These are phyloP conservation scores for Chelon auratus DNA, from an alignment of 2,797 vertebrate genomes.

Conservation along the genomic window DNA sequence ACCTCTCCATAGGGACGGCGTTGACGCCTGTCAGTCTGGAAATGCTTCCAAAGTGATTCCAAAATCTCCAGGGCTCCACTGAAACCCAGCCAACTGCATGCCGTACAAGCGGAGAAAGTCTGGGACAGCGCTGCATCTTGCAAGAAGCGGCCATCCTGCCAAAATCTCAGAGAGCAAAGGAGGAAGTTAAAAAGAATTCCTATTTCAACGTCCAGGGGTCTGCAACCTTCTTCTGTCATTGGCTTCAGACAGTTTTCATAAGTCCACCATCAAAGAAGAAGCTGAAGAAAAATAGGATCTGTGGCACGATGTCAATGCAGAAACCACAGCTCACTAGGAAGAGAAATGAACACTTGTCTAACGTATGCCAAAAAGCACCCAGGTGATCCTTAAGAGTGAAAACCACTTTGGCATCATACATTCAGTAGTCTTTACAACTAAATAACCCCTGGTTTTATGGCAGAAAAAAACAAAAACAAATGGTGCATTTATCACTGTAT, in stretches of 20 bases:
- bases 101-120: constrained; percentile 44
- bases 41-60: constrained; percentile 62
- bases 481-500: constrained; percentile 10
- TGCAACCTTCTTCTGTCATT: constrained; percentile 34
- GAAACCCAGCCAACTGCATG: constrained; percentile 58
- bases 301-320: constrained; percentile 46
- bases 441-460: constrained; percentile 22
- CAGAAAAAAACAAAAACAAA: constrained; percentile 21
- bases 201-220: constrained; percentile 33
- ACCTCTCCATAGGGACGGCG: constrained; percentile 45
- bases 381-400: constrained; percentile 23
- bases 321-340: constrained; percentile 43
- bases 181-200: constrained; percentile 24
- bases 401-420: constrained; percentile 35
- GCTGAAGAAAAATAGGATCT: constrained; percentile 45
- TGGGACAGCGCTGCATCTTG: constrained; percentile 58
- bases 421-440: constrained; percentile 11
- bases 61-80: constrained; percentile 59
- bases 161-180: constrained; percentile 52
- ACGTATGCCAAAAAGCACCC: constrained; percentile 49
- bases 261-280: constrained; percentile 40
- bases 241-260: constrained; percentile 37
- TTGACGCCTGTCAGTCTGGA: constrained; percentile 77
- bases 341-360: constrained; percentile 35
- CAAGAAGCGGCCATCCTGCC: constrained; percentile 50